Evolutionary conservation across 1,140 invertebrate species (phyloP), one percentile per base, ranked within the genome.

Genomic region (Diorhabda sublineata): DNA sequence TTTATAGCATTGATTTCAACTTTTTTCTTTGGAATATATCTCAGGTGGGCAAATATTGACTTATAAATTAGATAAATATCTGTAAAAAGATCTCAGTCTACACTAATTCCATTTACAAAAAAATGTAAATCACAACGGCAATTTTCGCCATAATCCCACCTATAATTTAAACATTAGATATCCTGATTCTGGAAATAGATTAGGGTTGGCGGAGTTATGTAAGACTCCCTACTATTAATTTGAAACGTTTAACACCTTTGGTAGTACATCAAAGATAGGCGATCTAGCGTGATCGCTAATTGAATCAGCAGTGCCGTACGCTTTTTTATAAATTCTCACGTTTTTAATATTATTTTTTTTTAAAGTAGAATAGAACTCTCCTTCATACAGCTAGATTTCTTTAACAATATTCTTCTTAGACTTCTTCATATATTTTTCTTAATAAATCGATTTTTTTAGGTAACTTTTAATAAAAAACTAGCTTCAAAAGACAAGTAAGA

Each of bases 191-290:
- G 8, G 59, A 61, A 61, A 61, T 11, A 7, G 6, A 43, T 43
- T 43, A 42, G 26, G 26, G 42, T 9, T 42, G 59, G 8, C 26
- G 8, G 42, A 43, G 42, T 61, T 61, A 60, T 60, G 59, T 61
- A 42, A 42, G 26, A 61, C 59, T 41, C 59, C 42, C 26, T 41
- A 41, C 42, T 42, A 43, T 61, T 52, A 52, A 52, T 52, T n/a
- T 52, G n/a, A 61, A 61, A 61, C 59, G 59, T 61, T 61, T 61
- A 61, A 42, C 59, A 61, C 59, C 42, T 43, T 61, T 9, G 26
- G 59, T 42, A 61, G 42, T 61, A 42, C 8, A 61, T 61, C 59
- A 61, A 61, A 61, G 59, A 61, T 61, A 43, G 9, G 5, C 42
- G 59, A 61, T 61, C 59, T 61, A 26, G 11, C 59, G 59, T 61